Evolutionary conservation across 1,140 invertebrate genomes (phyloP).

Genomic region (Drosophila triauraria): DNA sequence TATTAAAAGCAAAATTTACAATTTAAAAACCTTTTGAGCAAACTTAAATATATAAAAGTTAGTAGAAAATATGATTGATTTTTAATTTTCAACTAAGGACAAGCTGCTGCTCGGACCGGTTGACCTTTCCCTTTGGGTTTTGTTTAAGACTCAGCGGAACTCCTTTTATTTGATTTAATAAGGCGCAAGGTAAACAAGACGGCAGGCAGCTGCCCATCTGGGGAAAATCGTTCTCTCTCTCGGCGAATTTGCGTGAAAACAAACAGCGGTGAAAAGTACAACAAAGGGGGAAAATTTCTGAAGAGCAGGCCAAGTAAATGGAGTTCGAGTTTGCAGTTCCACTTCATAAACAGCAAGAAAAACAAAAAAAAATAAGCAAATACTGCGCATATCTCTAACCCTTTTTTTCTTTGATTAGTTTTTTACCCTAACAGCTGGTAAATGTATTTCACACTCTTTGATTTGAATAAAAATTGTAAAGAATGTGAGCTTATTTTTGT

Average conservation of each 20-base stretch:
- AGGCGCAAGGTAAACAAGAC: conserved; percentile 30
- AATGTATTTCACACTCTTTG: neutral
- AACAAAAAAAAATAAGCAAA: neutral
- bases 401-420: conserved; percentile 4
- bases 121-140: neutral
- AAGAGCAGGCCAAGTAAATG: conserved; percentile 18
- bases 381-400: conserved; percentile 14
- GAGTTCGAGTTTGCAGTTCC: conserved; percentile 39
- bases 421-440: neutral
- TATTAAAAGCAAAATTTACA: too few relatives aligned
- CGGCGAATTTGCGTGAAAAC: conserved; percentile 13
- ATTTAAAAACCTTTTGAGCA: too few relatives aligned
- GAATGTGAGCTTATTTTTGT: too few relatives aligned
- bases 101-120: too few relatives aligned
- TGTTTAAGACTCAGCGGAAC: neutral
- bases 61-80: too few relatives aligned
- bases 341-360: conserved; percentile 26
- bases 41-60: too few relatives aligned
- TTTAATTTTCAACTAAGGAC: too few relatives aligned
- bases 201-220: conserved; percentile 42
- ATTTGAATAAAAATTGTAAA: too few relatives aligned
- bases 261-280: conserved; percentile 12
- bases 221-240: conserved; percentile 5
- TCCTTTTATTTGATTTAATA: conserved; percentile 52
- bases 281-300: neutral